Evolutionary conservation across 2,797 vertebrate species (phyloP), one percentile per base, ranked within the genome.

Genomic region (Chelmon rostratus): DNA sequence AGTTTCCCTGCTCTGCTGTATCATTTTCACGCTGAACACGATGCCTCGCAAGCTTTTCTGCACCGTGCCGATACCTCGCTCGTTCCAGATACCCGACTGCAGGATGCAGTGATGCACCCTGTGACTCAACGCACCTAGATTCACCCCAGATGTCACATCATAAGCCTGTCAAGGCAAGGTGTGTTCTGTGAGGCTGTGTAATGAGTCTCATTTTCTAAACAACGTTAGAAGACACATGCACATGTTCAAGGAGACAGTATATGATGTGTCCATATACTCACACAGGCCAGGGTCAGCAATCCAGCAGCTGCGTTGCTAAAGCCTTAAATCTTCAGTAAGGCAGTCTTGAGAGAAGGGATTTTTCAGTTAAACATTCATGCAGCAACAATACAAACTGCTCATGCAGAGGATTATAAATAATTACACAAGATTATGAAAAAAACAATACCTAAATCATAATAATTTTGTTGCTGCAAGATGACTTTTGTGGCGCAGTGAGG

Each of bases 391-490:
- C 73, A 74, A 46, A 28, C 73, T 58, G 50, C 72, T 86, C 59
- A 79, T 88, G 78, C 81, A 25, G 59, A 75, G 86, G 89, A 95
- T 95, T 94, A 93, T 88, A 83, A 89, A 92, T 92, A 93, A 95
- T 94, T 94, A 93, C 91, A 86, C 83, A 83, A 92, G 89, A 92
- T 93, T 89, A 91, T 61, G 44, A 31, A 89, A 83, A 84, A 79
- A 83, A 87, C 86, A 89, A 84, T 78, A 86, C 38, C 74, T 83
- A 49, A 90, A 81, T 78, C 79, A 75, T 82, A 15, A 53, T 76
- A 21, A 46, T 78, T 64, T 62, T 64, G 28, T 54, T 73, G 23
- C 31, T 78, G 62, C 50, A 15, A 67, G 67, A 67, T 74, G 16
- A 23, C 72, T 67, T 56, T 8, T 58, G 47, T 44, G 4, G 6